Percentiles rank a stretch among this genome's conserved stretches.
These are phyloP conservation scores for Sepiola atlantica DNA, from an alignment of 2,888 invertebrate genomes.

Conservation along the genomic window DNA sequence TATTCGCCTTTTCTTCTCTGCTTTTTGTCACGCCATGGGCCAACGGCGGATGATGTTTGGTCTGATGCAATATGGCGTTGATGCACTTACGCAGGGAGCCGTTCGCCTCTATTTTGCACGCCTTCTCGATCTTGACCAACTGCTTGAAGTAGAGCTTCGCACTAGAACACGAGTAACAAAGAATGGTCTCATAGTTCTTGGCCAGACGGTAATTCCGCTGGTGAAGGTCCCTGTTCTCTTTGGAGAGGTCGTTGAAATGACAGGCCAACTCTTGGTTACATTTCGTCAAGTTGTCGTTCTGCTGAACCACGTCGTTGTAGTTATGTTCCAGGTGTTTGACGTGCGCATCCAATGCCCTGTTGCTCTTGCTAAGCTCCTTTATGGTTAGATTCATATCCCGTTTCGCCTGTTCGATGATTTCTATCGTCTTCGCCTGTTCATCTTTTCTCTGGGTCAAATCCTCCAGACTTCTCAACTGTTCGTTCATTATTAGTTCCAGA, in stretches of 20 bases:
- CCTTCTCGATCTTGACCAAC: neutral
- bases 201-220: constrained; percentile 13
- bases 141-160: constrained; percentile 33
- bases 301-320: neutral
- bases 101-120: neutral
- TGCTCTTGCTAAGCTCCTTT: neutral
- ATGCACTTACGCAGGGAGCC: neutral
- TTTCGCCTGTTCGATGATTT: neutral
- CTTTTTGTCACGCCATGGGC: neutral
- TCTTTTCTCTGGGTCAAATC: neutral
- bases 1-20: neutral
- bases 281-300: neutral
- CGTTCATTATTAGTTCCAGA: neutral
- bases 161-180: neutral
- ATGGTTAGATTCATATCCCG: neutral
- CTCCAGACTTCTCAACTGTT: neutral
- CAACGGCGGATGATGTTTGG: constrained; percentile 23
- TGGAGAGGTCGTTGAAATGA: neutral
- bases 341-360: neutral
- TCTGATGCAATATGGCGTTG: neutral
- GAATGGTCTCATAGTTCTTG: neutral
- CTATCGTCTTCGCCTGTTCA: neutral
- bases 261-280: neutral
- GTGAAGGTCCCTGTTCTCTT: neutral
- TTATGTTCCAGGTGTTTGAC: neutral